phyloP scores from a whole-genome alignment of 1,140 invertebrate genomes.

The Penaeus chinensis region DNA sequence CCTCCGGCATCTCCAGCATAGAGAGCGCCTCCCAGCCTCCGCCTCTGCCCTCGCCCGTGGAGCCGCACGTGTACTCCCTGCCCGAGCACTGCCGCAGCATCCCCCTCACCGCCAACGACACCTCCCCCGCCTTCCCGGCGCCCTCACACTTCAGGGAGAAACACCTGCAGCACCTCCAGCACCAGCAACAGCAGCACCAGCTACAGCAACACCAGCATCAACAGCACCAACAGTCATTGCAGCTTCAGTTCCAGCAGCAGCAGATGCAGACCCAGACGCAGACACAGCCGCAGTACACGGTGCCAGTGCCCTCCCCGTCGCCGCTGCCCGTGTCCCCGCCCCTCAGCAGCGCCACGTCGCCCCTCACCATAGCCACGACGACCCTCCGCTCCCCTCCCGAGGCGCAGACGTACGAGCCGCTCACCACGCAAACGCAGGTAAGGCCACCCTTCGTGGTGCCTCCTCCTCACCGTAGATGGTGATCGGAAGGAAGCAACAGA shows the following conservation, averaged over 20 bases:
- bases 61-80: constrained; percentile 77
- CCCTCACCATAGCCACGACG: constrained; percentile 69
- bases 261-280: constrained; percentile 73
- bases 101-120: constrained; percentile 65
- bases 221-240: constrained; percentile 31
- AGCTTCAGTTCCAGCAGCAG: constrained; percentile 67
- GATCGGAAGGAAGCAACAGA: neutral
- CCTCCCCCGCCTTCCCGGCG: constrained; percentile 66
- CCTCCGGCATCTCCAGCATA: constrained; percentile 21
- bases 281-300: constrained; percentile 73
- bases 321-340: constrained; percentile 56
- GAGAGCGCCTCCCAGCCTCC: constrained; percentile 67
- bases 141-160: constrained; percentile 64
- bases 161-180: constrained; percentile 67
- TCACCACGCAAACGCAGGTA: constrained; percentile 50
- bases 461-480: no score
- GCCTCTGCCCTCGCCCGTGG: constrained; percentile 73
- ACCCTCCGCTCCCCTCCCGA: constrained; percentile 65
- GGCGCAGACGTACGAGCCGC: constrained; percentile 48
- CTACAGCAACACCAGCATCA: constrained; percentile 66
- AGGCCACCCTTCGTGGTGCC: neutral
- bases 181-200: constrained; percentile 13
- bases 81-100: constrained; percentile 69
- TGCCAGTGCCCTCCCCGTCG: constrained; percentile 71
- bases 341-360: constrained; percentile 67